These are phyloP conservation scores for Periophthalmodon schlosseri DNA, from an alignment of 2,113 vertebrate species.

Conservation along the genomic window DNA sequence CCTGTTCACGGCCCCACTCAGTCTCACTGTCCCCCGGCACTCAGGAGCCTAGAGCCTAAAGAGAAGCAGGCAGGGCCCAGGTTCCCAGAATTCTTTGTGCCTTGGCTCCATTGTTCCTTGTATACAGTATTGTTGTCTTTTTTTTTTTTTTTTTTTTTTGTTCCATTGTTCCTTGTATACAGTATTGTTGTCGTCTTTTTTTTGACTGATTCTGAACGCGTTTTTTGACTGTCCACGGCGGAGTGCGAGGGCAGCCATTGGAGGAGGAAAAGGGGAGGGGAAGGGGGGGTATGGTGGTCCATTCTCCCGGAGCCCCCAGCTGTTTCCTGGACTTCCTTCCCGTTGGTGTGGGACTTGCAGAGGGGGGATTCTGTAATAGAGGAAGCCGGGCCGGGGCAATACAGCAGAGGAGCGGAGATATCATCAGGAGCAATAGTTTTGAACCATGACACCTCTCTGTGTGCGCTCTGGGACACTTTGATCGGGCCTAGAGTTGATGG, in stretches of 20 bases:
- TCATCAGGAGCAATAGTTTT: slow-evolving; percentile 74
- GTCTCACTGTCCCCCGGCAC: slow-evolving; percentile 70
- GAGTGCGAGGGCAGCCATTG: slow-evolving; percentile 44
- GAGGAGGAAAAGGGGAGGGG: slow-evolving; percentile 52
- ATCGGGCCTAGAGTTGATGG: slow-evolving; percentile 38
- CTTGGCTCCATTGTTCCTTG: slow-evolving; percentile 78
- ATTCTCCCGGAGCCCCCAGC: slow-evolving; percentile 79
- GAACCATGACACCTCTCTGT: slow-evolving; percentile 69
- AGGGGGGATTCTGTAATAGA: slow-evolving; percentile 63
- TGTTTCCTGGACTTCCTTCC: slow-evolving; percentile 87
- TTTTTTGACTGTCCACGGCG: slow-evolving; percentile 56
- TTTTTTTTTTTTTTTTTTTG: not conserved
- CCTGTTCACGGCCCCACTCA: slow-evolving; percentile 58
- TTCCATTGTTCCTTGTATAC: slow-evolving; percentile 81
- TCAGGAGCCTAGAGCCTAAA: slow-evolving; percentile 61
- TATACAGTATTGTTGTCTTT: slow-evolving; percentile 77
- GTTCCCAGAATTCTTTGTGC: slow-evolving; percentile 87
- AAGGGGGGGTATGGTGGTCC: slow-evolving; percentile 67
- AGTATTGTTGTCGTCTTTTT: slow-evolving; percentile 68
- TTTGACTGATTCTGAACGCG: slow-evolving; percentile 72
- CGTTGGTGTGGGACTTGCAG: slow-evolving; percentile 71
- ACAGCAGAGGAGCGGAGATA: slow-evolving; percentile 69
- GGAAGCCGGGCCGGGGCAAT: slow-evolving; percentile 70
- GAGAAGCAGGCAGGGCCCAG: slow-evolving; percentile 73
- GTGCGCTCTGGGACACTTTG: slow-evolving; percentile 57